Evolutionary conservation across 2,888 invertebrate genomes (phyloP).

Genomic region (Orthosia incerta): DNA sequence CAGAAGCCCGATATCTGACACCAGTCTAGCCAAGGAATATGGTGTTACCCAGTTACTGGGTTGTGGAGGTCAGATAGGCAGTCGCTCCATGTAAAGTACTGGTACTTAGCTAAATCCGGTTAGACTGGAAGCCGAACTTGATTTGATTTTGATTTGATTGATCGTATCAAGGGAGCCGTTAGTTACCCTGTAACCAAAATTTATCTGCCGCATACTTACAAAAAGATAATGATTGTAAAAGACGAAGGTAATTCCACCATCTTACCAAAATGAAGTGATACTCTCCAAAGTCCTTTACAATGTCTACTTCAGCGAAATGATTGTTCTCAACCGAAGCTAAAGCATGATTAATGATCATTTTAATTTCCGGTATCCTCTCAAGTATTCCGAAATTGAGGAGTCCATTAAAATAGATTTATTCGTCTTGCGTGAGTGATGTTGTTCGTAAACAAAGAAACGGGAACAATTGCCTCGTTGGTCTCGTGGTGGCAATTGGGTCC

Average conservation of each 20-base stretch:
- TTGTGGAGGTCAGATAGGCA: too few species aligned
- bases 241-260: slow-evolving; percentile 1
- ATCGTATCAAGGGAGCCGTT: too few species aligned
- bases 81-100: too few species aligned
- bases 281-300: slow-evolving; percentile 25
- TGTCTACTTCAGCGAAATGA: slow-evolving; percentile 43
- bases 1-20: too few species aligned
- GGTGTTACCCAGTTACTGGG: too few species aligned
- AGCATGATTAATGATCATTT: slow-evolving; percentile 64
- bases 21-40: too few species aligned
- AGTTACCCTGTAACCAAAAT: neutral
- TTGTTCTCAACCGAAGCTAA: slow-evolving; percentile 39
- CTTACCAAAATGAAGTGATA: slow-evolving; percentile 16
- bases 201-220: neutral
- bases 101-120: too few species aligned
- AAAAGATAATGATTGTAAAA: neutral
- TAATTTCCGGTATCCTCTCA: slow-evolving; percentile 61
- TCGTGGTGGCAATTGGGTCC: neutral
- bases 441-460: slow-evolving; percentile 30
- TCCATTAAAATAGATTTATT: slow-evolving; percentile 60
- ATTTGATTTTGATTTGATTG: too few species aligned
- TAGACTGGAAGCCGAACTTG: too few species aligned
- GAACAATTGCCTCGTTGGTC: neutral
- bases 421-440: slow-evolving; percentile 46
- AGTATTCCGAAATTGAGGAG: slow-evolving; percentile 50